Conservation (phyloP, 2,797 vertebrate species). For the Myotis pilosus region DNA sequence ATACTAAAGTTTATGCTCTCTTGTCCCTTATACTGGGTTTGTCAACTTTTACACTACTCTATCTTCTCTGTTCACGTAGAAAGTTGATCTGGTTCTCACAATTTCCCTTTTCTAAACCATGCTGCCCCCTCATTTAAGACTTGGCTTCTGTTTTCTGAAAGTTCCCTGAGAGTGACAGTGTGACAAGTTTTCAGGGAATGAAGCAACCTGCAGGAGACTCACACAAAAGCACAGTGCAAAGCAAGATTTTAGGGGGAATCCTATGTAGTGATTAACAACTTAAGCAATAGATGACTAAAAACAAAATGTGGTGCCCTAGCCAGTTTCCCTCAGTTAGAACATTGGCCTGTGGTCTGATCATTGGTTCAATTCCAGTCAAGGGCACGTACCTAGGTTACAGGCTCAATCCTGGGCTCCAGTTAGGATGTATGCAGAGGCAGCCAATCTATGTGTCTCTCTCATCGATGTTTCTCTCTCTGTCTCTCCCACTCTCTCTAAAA, state of each 20-base stretch:
- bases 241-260: background rate
- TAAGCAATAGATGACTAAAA: background rate
- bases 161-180: background rate
- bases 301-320: background rate
- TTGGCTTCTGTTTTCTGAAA: background rate
- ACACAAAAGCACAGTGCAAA: background rate
- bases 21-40: background rate
- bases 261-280: background rate
- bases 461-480: too few relatives aligned
- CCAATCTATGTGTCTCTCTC: too few relatives aligned
- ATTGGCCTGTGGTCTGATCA: too few relatives aligned
- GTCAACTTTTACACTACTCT: background rate
- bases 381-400: too few relatives aligned
- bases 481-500: too few relatives aligned
- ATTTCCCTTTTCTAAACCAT: background rate
- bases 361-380: too few relatives aligned
- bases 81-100: background rate
- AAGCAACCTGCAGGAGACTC: background rate
- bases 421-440: too few relatives aligned
- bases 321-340: too few relatives aligned
- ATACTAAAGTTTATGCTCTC: background rate
- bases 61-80: accelerated
- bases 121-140: background rate
- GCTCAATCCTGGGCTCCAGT: too few relatives aligned
- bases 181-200: background rate